phyloP scores from a whole-genome alignment of 2,113 vertebrate species.

The Atractosteus spatula region DNA sequence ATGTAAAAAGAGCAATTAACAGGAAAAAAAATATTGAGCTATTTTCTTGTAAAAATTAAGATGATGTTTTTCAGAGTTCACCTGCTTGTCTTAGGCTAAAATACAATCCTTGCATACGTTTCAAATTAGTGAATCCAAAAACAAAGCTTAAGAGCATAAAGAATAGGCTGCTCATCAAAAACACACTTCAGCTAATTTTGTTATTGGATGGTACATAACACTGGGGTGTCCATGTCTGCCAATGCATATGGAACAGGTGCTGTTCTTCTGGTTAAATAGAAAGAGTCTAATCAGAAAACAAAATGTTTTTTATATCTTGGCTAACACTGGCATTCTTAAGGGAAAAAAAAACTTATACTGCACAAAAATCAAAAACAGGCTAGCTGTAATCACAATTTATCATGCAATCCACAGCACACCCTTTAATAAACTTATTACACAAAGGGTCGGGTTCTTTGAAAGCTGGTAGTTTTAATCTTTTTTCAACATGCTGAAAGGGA shows the following conservation, averaged over 20 bases:
- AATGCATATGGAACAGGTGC: slow-evolving; percentile 34
- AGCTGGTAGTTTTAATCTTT: slow-evolving; percentile 5
- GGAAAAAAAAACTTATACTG: slow-evolving; percentile 25
- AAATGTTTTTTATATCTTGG: slow-evolving; percentile 38
- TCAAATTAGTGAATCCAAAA: neutral
- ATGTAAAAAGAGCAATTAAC: no score
- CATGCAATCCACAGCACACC: slow-evolving; percentile 11
- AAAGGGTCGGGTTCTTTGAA: neutral
- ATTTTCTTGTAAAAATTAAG: no score
- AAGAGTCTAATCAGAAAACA: slow-evolving; percentile 19
- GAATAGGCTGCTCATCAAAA: neutral
- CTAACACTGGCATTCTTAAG: slow-evolving; percentile 29
- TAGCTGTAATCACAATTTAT: slow-evolving; percentile 19
- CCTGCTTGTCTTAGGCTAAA: no score
- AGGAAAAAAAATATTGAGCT: no score
- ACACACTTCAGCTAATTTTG: neutral
- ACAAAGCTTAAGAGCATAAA: neutral
- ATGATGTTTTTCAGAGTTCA: no score
- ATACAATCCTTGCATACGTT: neutral
- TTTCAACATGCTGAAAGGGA: neutral
- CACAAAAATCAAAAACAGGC: slow-evolving; percentile 43
- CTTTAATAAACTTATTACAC: slow-evolving; percentile 9
- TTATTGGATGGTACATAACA: no score
- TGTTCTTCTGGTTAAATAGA: slow-evolving; percentile 5
- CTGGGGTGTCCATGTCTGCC: slow-evolving; percentile 6